Base-by-base conservation (phyloP, 2,113 vertebrate species). In the Hassar affinis region DNA sequence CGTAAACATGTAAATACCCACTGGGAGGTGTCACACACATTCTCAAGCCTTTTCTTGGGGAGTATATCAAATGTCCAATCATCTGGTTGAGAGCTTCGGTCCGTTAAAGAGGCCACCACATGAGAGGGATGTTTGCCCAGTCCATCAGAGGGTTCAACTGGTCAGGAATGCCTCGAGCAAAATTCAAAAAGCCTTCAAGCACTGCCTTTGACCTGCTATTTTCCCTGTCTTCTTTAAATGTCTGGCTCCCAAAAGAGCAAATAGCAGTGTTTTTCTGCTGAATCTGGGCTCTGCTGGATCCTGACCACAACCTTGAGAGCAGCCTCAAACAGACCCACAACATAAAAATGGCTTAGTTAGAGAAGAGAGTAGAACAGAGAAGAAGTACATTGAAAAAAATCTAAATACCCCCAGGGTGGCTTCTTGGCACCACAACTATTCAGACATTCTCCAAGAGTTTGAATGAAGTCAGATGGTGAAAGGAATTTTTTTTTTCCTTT, bases 1-100 rank as follows among this genome's bases (percentile, higher is more conserved):
- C 88, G 92, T 94, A 94, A 95, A 94, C 92, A 94, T 90, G 90
- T 91, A 93, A 94, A 93, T 91, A 89, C 93, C 87, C 90, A 90
- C 89, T 91, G 92, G 89, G 91, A 87, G 88, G 91, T 92, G 90
- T 91, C 85, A 83, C 80, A 56, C 88, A 84, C 74, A 81, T 62
- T 87, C 77, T 83, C 69, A 86, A 80, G 83, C 83, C 84, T 45
- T 54, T 72, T 89, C 83, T 86, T 74, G 38, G 78, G 81, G 83
- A 93, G 92, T 91, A 88, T 88, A 83, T 93, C 86, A 90, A 92
- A 90, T 90, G 91, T 92, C 91, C 92, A 87, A 77, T 91, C 87
- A 90, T 91, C 90, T 86, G 38, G 91, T 90, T 90, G 86, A 88
- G 88, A 91, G 86, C 88, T 82, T 87, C 77, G 71, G 78, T 87